phyloP scores from a whole-genome alignment of 2,888 invertebrate species.

The Bembecia ichneumoniformis region DNA sequence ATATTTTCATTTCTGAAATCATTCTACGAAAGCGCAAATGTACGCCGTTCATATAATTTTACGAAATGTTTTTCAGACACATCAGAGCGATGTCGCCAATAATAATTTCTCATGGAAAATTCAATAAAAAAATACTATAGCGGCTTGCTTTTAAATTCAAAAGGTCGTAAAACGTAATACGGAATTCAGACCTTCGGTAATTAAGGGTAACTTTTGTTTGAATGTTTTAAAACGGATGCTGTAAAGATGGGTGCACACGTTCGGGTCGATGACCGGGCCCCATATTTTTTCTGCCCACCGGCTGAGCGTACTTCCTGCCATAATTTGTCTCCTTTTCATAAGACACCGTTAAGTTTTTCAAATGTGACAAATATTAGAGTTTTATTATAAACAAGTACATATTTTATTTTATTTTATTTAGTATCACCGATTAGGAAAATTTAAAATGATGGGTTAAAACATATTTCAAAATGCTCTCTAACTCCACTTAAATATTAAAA shows the following conservation, averaged over 20 bases:
- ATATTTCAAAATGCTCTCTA: too few relatives aligned
- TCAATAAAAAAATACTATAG: not conserved
- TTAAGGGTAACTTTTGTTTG: not conserved
- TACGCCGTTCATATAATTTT: too few relatives aligned
- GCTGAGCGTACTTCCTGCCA: slow-evolving; percentile 64
- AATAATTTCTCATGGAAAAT: not conserved
- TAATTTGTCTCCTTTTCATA: slow-evolving; percentile 53
- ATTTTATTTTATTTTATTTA: too few relatives aligned
- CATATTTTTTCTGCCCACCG: slow-evolving; percentile 49
- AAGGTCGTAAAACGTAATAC: not conserved
- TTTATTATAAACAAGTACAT: too few relatives aligned
- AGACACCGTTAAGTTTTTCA: slow-evolving; percentile 33
- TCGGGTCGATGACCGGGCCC: slow-evolving; percentile 47
- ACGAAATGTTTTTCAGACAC: not conserved
- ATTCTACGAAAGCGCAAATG: too few relatives aligned
- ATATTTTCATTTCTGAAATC: too few relatives aligned
- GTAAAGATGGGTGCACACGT: slow-evolving; percentile 30
- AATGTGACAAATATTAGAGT: too few relatives aligned
- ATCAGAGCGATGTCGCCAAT: not conserved
- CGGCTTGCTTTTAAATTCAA: not conserved
- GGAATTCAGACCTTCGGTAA: not conserved
- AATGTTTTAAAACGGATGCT: slow-evolving; percentile 17
- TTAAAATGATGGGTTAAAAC: too few relatives aligned
- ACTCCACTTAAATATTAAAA: too few relatives aligned
- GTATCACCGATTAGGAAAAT: too few relatives aligned